These are phyloP conservation scores for Slavum lentiscoides DNA, from an alignment of 2,888 invertebrate species.

Conservation along the genomic window DNA sequence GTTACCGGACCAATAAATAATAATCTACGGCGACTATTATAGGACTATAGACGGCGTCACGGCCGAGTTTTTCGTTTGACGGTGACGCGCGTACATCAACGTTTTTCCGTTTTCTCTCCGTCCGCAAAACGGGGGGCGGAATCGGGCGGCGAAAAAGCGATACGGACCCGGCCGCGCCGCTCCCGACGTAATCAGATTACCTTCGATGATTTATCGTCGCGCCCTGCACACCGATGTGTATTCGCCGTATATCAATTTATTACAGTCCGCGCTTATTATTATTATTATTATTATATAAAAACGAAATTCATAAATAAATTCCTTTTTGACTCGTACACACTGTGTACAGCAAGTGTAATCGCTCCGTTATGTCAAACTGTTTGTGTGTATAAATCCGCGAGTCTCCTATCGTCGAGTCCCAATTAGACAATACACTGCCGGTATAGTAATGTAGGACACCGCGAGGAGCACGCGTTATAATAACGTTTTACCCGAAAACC, in stretches of 20 bases:
- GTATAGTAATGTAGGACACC: no score
- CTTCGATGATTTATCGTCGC: conserved; percentile 41
- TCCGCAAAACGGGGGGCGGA: background rate
- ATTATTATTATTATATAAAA: no score
- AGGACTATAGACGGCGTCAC: background rate
- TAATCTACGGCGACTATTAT: no score
- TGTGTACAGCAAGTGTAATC: no score
- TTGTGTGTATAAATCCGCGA: no score
- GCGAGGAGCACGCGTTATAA: no score
- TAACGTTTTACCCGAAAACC: no score
- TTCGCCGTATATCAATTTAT: conserved; percentile 17
- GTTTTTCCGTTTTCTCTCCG: conserved; percentile 3
- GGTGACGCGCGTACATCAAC: conserved; percentile 44
- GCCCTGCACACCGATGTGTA: background rate
- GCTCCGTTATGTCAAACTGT: no score
- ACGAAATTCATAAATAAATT: no score
- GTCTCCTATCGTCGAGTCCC: no score
- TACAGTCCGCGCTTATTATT: background rate
- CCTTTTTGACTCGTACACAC: no score
- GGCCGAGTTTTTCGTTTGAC: conserved; percentile 22
- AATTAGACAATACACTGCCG: no score
- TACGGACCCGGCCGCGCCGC: conserved; percentile 16
- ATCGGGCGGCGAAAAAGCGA: conserved; percentile 38
- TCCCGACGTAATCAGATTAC: conserved; percentile 47
- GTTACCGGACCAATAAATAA: conserved; percentile 19